Percentiles rank a stretch among this genome's conserved stretches.
phyloP scores from a whole-genome alignment of 1,140 invertebrate genomes.

The Rhagoletis zephyria region DNA sequence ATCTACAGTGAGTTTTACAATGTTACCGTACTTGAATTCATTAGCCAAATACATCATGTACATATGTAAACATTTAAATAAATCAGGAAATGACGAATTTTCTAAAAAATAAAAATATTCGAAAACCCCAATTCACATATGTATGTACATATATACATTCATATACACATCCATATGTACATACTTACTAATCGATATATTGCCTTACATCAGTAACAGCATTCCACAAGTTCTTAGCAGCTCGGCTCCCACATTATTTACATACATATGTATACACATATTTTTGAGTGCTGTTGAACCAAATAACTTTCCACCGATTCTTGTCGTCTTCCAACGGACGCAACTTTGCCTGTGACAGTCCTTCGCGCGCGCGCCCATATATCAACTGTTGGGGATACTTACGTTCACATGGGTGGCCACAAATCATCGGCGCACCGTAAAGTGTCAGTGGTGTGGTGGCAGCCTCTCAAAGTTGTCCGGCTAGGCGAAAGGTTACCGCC shows the following conservation, averaged over 20 bases:
- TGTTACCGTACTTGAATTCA: too few species aligned
- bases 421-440: conserved; percentile 42
- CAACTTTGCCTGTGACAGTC: not conserved
- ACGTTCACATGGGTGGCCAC: conserved; percentile 22
- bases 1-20: too few species aligned
- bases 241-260: not conserved
- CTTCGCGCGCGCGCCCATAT: not conserved
- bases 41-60: too few species aligned
- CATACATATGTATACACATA: not conserved
- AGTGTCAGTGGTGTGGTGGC: conserved; percentile 10
- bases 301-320: not conserved
- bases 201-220: too few species aligned
- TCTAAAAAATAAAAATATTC: too few species aligned
- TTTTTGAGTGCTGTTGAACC: not conserved
- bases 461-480: not conserved
- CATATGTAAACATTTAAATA: too few species aligned
- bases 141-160: too few species aligned
- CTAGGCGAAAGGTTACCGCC: conserved; percentile 22
- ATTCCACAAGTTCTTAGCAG: not conserved
- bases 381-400: not conserved
- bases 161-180: too few species aligned
- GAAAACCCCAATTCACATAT: too few species aligned
- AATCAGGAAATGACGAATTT: too few species aligned
- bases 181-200: too few species aligned
- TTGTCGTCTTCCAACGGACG: not conserved